Percentiles rank a stretch among this genome's conserved stretches.
phyloP scores from a whole-genome alignment of 1,140 invertebrate genomes.

The Olivierus martensii region DNA sequence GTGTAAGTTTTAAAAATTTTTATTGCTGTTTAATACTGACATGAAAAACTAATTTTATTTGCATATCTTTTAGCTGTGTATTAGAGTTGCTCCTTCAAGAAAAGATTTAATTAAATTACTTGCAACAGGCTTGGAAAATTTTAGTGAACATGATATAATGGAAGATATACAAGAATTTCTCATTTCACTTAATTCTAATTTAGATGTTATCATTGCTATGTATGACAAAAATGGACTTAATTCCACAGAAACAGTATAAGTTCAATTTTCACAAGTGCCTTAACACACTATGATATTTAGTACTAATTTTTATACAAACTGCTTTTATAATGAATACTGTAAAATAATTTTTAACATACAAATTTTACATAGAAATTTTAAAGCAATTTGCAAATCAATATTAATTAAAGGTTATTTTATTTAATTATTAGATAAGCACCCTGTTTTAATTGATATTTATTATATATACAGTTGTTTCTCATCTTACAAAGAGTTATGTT shows the following conservation, averaged over 20 bases:
- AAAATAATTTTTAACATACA: too few relatives aligned
- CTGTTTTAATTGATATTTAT: too few relatives aligned
- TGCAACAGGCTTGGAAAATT: slow-evolving; percentile 22
- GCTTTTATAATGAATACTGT: too few relatives aligned
- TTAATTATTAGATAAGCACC: too few relatives aligned
- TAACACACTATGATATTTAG: too few relatives aligned
- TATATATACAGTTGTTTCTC: too few relatives aligned
- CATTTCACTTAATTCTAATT: not conserved
- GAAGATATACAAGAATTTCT: not conserved
- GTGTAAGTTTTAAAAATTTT: slow-evolving; percentile 32
- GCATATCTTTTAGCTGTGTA: slow-evolving; percentile 26
- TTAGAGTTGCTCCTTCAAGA: slow-evolving; percentile 29
- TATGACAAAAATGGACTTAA: not conserved
- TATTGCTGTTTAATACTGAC: not conserved
- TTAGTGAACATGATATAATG: not conserved
- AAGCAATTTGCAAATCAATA: too few relatives aligned
- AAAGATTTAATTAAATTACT: slow-evolving; percentile 27
- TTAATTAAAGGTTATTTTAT: too few relatives aligned
- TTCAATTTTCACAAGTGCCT: not conserved
- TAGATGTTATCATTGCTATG: not conserved
- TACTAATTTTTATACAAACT: too few relatives aligned
- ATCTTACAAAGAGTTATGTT: too few relatives aligned
- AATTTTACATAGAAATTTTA: too few relatives aligned
- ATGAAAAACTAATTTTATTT: not conserved
- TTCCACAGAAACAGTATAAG: slow-evolving; percentile 2